Percentiles rank a stretch among this genome's conserved stretches.
These are phyloP conservation scores for Leptinotarsa peninsularis DNA, from an alignment of 2,888 invertebrate species.

Conservation along the genomic window DNA sequence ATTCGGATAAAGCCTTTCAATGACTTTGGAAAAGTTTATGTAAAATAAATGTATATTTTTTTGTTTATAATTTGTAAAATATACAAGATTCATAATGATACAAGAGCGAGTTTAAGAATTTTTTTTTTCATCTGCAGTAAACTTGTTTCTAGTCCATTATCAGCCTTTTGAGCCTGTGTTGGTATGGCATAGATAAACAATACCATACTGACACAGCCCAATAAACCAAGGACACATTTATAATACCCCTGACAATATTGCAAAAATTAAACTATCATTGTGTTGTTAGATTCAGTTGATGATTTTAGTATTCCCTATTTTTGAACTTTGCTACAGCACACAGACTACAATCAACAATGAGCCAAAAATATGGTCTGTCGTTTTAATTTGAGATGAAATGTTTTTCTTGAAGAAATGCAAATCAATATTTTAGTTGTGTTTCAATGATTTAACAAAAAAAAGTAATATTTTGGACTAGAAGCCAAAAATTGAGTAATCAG, in stretches of 20 bases:
- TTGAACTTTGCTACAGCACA: too few relatives aligned
- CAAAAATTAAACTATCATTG: too few relatives aligned
- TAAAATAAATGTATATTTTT: slow-evolving; percentile 40
- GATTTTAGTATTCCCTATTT: too few relatives aligned
- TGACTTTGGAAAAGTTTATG: slow-evolving; percentile 40
- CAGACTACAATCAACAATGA: too few relatives aligned
- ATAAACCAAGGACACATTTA: too few relatives aligned
- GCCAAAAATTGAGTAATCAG: slow-evolving; percentile 23
- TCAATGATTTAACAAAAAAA: not conserved
- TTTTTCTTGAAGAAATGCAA: not conserved
- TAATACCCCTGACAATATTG: too few relatives aligned
- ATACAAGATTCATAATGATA: slow-evolving; percentile 36
- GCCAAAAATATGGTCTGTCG: too few relatives aligned
- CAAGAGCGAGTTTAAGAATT: not conserved
- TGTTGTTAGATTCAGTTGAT: too few relatives aligned
- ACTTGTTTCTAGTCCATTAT: slow-evolving; percentile 20
- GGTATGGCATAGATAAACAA: too few relatives aligned
- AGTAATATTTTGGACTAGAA: not conserved
- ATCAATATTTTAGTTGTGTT: not conserved
- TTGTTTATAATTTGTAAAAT: slow-evolving; percentile 24
- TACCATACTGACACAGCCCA: too few relatives aligned
- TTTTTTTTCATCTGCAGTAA: not conserved
- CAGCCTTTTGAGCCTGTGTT: not conserved
- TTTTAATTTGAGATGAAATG: not conserved
- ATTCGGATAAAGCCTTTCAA: slow-evolving; percentile 39